Conservation (phyloP, 92 coral and sea anemone genomes). For the Porites divaricata region DNA sequence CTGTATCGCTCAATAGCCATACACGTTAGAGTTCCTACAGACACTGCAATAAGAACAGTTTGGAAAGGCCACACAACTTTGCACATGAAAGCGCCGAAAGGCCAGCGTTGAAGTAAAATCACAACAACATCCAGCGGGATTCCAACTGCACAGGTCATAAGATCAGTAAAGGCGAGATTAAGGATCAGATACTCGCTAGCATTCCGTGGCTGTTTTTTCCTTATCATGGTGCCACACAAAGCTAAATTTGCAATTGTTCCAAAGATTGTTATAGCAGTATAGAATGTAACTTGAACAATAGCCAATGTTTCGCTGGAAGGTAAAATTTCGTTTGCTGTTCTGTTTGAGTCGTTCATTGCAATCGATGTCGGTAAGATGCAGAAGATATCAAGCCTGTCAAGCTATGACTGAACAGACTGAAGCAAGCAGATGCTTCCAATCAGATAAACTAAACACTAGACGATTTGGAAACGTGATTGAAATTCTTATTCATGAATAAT, state of each 20-base stretch:
- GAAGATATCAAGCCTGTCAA: neutral
- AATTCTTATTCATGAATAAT: too few species aligned
- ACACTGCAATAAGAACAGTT: conserved; percentile 60
- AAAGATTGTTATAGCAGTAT: conserved; percentile 20
- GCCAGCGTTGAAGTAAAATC: conserved; percentile 52
- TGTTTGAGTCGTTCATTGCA: conserved; percentile 18
- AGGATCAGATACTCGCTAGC: conserved; percentile 66
- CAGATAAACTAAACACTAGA: too few species aligned
- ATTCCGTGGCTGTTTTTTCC: conserved; percentile 30
- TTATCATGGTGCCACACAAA: conserved; percentile 27
- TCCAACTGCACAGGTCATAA: conserved; percentile 57
- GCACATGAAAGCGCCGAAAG: conserved; percentile 66
- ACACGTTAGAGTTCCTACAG: conserved; percentile 57
- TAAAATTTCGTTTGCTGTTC: neutral
- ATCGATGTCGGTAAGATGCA: neutral
- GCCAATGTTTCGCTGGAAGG: neutral
- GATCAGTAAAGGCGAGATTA: conserved; percentile 68
- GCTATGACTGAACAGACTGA: neutral
- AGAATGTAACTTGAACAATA: conserved; percentile 33
- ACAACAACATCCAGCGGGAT: conserved; percentile 68
- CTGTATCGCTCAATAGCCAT: conserved; percentile 74
- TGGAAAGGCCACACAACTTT: conserved; percentile 69
- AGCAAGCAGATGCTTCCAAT: too few species aligned
- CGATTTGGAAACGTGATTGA: too few species aligned
- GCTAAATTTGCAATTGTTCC: conserved; percentile 40